Evolutionary conservation across 2,797 vertebrate species (phyloP).

Genomic region (Myotis vivesi): DNA sequence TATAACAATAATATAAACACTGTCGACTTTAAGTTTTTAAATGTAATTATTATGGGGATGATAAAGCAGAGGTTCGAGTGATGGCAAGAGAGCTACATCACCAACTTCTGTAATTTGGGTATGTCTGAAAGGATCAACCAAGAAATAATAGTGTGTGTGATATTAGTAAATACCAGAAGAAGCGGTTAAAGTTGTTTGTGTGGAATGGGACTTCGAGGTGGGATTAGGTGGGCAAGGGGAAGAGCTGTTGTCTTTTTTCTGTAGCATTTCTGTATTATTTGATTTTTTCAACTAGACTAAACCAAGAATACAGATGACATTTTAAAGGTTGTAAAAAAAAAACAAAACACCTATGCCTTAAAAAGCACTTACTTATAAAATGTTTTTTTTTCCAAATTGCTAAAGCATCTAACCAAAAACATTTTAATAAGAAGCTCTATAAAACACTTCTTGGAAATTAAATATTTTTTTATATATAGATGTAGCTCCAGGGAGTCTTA

Average conservation of each 20-base stretch:
- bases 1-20: not conserved
- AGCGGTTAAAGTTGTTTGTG: not conserved
- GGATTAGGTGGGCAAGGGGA: not conserved
- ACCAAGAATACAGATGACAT: slow-evolving; percentile 24
- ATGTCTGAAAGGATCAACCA: not conserved
- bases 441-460: slow-evolving; percentile 57
- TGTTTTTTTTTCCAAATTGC: not conserved
- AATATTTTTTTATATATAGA: slow-evolving; percentile 38
- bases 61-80: not conserved
- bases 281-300: not conserved
- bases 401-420: slow-evolving; percentile 43
- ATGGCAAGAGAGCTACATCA: not conserved
- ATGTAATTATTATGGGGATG: not conserved
- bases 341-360: not conserved
- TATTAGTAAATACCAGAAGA: not conserved
- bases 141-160: not conserved
- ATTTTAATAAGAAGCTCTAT: slow-evolving; percentile 47
- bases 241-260: not conserved
- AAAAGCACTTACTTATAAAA: not conserved
- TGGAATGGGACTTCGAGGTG: not conserved
- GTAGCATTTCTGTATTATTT: not conserved
- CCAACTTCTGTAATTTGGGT: not conserved
- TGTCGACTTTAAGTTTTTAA: not conserved
- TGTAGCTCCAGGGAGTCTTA: slow-evolving; percentile 9
- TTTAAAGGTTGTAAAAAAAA: not conserved